phyloP scores from a whole-genome alignment of 2,797 vertebrate genomes.

The Premnoplex brunnescens region DNA sequence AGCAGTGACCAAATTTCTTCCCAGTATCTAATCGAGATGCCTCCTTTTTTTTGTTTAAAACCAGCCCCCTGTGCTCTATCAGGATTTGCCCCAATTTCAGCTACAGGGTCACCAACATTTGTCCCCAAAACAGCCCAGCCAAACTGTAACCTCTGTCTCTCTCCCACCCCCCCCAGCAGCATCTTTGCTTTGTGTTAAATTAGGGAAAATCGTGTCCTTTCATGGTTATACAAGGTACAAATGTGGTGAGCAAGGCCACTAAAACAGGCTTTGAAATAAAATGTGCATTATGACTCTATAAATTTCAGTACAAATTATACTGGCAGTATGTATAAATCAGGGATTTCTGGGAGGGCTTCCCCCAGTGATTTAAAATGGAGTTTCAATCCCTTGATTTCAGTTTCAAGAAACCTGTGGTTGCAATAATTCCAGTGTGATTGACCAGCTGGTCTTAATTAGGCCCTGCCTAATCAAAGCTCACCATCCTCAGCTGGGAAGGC shows the following conservation, averaged over 20 bases:
- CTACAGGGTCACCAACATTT: not conserved
- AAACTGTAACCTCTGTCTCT: not conserved
- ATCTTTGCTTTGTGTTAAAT: not conserved
- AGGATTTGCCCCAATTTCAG: not conserved
- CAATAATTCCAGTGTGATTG: accelerated
- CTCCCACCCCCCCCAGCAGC: not conserved
- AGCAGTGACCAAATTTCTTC: not conserved
- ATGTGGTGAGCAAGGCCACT: not conserved
- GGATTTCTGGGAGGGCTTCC: not conserved
- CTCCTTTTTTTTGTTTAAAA: not conserved
- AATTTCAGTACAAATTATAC: accelerated
- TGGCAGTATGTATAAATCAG: accelerated
- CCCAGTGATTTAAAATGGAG: not conserved
- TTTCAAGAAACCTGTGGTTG: not conserved
- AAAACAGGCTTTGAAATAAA: accelerated
- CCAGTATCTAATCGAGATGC: not conserved
- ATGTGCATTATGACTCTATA: too few relatives aligned
- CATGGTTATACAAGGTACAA: accelerated
- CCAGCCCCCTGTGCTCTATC: not conserved
- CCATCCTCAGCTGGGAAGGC: not conserved
- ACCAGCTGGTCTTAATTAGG: not conserved
- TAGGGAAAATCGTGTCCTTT: not conserved
- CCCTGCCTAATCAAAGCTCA: accelerated
- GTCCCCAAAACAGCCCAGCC: not conserved
- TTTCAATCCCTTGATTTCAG: not conserved